These are phyloP conservation scores for Schizaphis graminum DNA, from an alignment of 2,888 invertebrate species.

Conservation along the genomic window DNA sequence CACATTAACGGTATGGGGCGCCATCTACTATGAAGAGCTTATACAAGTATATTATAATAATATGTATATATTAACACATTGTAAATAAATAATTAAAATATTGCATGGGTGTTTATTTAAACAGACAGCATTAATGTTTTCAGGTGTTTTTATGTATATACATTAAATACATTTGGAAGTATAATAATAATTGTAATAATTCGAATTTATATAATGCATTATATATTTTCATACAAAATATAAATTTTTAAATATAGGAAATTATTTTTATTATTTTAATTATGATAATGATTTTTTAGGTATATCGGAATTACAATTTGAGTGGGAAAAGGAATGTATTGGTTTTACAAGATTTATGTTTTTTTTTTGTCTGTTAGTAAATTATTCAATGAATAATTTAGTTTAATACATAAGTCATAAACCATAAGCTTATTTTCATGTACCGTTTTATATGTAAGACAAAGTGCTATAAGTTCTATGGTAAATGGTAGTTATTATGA, in stretches of 20 bases:
- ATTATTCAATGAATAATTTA: background rate
- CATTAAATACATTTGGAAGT: background rate
- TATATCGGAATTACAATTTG: background rate
- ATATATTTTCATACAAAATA: background rate
- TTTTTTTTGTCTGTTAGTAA: background rate
- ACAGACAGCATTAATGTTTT: background rate
- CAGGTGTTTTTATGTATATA: background rate
- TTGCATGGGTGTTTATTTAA: background rate
- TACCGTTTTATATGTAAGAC: background rate
- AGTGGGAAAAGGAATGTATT: background rate
- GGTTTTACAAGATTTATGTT: background rate
- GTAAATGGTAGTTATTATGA: background rate
- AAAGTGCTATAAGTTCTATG: background rate
- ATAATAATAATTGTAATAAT: background rate
- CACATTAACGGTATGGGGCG: background rate
- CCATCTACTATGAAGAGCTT: conserved; percentile 23
- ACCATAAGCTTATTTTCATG: background rate
- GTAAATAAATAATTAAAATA: background rate
- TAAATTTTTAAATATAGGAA: background rate
- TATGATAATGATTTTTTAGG: background rate
- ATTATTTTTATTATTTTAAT: background rate
- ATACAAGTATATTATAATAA: background rate
- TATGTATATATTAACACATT: background rate
- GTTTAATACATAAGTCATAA: background rate
- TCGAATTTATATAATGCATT: background rate